Conservation (phyloP, 23 tunicate genomes). For the Halocynthia roretzi region DNA sequence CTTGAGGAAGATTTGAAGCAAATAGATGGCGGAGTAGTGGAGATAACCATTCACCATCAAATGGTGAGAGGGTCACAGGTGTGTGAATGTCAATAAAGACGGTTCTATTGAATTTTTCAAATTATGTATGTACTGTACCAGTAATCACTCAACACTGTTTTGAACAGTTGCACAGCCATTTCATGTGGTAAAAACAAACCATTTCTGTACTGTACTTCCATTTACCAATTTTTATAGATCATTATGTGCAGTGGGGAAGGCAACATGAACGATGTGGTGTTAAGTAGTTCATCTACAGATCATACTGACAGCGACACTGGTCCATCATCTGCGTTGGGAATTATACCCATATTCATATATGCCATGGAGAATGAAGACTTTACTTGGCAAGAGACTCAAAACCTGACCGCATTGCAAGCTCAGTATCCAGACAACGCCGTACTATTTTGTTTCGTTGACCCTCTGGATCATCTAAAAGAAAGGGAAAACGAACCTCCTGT, state of each 20-base stretch:
- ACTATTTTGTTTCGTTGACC: conserved; percentile 1
- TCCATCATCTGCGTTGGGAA: not conserved
- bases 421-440: conserved; percentile 13
- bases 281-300: not conserved
- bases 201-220: no score
- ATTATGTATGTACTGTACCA: no score
- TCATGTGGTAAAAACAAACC: not conserved
- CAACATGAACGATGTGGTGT: not conserved
- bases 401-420: conserved; percentile 2
- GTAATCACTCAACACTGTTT: no score
- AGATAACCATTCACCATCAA: conserved; percentile 1
- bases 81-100: not conserved
- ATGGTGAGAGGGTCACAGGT: conserved; percentile 8
- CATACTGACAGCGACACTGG: not conserved
- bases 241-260: not conserved
- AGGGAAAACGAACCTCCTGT: no score
- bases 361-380: conserved; percentile 7
- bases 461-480: no score
- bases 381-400: not conserved
- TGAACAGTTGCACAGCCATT: no score
- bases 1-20: conserved; percentile 13
- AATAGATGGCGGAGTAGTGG: conserved; percentile 1
- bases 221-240: not conserved
- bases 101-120: not conserved
- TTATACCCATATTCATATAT: conserved; percentile 32